Evolutionary conservation across 2,888 invertebrate genomes (phyloP).

Genomic region (Lasioglossum oenotherae): DNA sequence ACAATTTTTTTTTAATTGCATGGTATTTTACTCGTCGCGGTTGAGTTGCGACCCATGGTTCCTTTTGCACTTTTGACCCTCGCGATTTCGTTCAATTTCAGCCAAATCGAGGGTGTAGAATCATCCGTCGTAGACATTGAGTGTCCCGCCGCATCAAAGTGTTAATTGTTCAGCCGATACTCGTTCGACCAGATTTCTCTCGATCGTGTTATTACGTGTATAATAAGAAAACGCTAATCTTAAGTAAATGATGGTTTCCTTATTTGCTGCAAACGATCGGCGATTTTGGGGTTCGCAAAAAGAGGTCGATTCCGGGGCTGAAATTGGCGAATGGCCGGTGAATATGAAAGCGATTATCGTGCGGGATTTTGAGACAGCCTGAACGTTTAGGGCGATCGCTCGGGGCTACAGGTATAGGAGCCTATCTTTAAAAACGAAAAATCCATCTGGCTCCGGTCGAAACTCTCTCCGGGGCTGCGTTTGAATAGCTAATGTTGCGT

Average conservation of each 20-base stretch:
- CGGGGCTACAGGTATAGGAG: constrained; percentile 22
- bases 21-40: too few relatives aligned
- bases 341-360: constrained; percentile 45
- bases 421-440: constrained; percentile 53
- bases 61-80: too few relatives aligned
- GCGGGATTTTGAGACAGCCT: constrained; percentile 59
- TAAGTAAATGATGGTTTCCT: constrained; percentile 1
- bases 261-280: neutral
- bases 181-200: neutral
- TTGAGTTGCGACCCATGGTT: too few relatives aligned
- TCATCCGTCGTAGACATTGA: too few relatives aligned
- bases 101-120: too few relatives aligned
- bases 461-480: constrained; percentile 58
- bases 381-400: constrained; percentile 47
- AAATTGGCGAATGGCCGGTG: constrained; percentile 17
- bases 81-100: too few relatives aligned
- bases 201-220: neutral
- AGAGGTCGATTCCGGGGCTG: neutral
- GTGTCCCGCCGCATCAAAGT: too few relatives aligned
- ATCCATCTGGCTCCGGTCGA: constrained; percentile 32
- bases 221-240: neutral
- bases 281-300: constrained; percentile 3
- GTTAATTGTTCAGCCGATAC: too few relatives aligned
- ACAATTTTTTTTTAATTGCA: too few relatives aligned
- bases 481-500: constrained; percentile 76